Conservation (phyloP, 2,113 vertebrate genomes). For the Piliocolobus tephrosceles region DNA sequence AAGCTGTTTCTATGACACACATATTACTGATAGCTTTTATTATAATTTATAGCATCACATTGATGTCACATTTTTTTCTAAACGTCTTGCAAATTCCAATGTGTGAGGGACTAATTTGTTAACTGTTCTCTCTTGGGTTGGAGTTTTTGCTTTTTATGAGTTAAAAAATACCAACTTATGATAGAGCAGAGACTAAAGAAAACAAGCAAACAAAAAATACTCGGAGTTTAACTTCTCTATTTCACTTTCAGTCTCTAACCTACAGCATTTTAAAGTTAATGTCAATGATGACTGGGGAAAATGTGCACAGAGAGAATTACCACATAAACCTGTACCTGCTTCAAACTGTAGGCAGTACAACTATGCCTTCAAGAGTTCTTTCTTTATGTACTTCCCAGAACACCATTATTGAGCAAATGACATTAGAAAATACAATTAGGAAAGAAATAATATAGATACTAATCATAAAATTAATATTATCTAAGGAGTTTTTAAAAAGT, state of each 20-base stretch:
- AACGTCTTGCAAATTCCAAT: background rate
- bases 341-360: background rate
- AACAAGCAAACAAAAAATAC: background rate
- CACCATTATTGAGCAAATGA: background rate
- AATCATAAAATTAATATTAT: background rate
- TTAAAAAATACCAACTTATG: background rate
- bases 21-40: background rate
- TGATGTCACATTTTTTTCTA: background rate
- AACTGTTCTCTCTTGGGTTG: background rate
- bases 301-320: background rate
- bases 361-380: background rate
- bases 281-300: background rate
- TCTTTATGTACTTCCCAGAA: background rate
- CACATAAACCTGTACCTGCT: background rate
- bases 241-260: background rate
- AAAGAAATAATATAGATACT: background rate
- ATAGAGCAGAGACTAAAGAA: background rate
- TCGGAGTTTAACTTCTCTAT: background rate
- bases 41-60: background rate
- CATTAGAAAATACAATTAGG: background rate
- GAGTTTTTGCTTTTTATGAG: background rate
- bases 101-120: background rate
- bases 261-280: background rate
- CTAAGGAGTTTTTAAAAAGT: background rate
- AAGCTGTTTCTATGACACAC: background rate